Evolutionary conservation across 2,797 vertebrate genomes (phyloP).

Genomic region (Etheostoma nigrum): DNA sequence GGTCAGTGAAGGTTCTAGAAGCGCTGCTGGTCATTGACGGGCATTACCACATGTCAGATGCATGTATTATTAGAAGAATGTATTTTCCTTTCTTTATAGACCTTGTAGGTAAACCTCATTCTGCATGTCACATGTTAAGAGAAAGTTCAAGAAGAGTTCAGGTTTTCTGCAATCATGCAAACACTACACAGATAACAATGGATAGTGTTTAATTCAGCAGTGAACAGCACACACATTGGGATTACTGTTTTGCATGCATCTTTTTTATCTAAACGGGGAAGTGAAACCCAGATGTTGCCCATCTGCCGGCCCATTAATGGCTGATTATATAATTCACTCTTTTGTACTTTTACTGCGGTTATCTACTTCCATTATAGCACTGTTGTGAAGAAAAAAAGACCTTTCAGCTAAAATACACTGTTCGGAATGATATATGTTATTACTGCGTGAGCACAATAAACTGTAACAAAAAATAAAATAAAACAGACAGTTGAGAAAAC

Average conservation of each 20-base stretch:
- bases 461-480: background rate
- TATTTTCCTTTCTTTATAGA: background rate
- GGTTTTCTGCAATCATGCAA: background rate
- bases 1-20: slow-evolving; percentile 28
- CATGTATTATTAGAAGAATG: slow-evolving; percentile 1
- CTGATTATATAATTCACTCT: slow-evolving; percentile 51
- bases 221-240: background rate
- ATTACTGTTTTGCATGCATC: slow-evolving; percentile 18
- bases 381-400: background rate
- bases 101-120: background rate
- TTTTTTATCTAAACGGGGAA: slow-evolving; percentile 28
- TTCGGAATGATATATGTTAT: background rate
- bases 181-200: background rate
- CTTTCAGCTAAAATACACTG: background rate
- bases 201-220: background rate
- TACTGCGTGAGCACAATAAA: background rate
- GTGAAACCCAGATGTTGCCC: slow-evolving; percentile 67
- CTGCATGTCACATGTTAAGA: too few species aligned
- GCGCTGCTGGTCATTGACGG: slow-evolving; percentile 29
- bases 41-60: background rate
- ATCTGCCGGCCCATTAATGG: slow-evolving; percentile 62
- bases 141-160: slow-evolving; percentile 1
- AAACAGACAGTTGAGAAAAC: slow-evolving; percentile 50
- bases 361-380: slow-evolving; percentile 4
- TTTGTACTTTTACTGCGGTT: slow-evolving; percentile 32